A percentile compares a stretch with the other conserved stretches of the same genome.
Evolutionary conservation across 2,888 invertebrate genomes (phyloP).

Genomic region (Listrodromus nycthemerus): DNA sequence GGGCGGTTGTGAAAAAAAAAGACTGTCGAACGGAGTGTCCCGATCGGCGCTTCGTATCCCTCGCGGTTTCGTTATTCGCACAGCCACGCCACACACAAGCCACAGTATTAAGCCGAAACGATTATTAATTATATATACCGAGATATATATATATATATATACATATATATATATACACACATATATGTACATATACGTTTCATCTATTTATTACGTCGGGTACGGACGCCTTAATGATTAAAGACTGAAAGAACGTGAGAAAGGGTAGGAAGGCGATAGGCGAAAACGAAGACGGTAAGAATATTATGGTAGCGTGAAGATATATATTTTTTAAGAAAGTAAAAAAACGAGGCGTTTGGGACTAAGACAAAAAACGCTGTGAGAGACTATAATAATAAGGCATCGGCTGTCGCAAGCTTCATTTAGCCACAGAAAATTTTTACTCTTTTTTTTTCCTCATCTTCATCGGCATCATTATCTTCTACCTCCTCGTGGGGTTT

Average conservation of each 20-base stretch:
- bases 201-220: conserved; percentile 61
- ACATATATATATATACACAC: conserved; percentile 52
- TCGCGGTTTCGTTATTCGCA: conserved; percentile 37
- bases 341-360: conserved; percentile 3
- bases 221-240: conserved; percentile 52
- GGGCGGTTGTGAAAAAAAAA: conserved; percentile 13
- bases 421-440: conserved; percentile 54
- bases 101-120: conserved; percentile 62
- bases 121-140: conserved; percentile 66
- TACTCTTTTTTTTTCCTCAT: conserved; percentile 49
- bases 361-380: conserved; percentile 24
- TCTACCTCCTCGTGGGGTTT: conserved; percentile 43
- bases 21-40: conserved; percentile 28
- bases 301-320: conserved; percentile 19
- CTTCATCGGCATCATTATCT: conserved; percentile 48
- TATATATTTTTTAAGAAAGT: not conserved
- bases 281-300: conserved; percentile 39
- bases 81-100: conserved; percentile 36
- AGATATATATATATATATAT: conserved; percentile 58
- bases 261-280: conserved; percentile 53
- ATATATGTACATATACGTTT: conserved; percentile 54
- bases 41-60: conserved; percentile 42
- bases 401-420: conserved; percentile 39
- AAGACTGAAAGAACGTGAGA: conserved; percentile 55
- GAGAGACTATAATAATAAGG: conserved; percentile 42